Evolutionary conservation across 2,888 invertebrate genomes (phyloP).

Genomic region (Ephialtes manifestator): DNA sequence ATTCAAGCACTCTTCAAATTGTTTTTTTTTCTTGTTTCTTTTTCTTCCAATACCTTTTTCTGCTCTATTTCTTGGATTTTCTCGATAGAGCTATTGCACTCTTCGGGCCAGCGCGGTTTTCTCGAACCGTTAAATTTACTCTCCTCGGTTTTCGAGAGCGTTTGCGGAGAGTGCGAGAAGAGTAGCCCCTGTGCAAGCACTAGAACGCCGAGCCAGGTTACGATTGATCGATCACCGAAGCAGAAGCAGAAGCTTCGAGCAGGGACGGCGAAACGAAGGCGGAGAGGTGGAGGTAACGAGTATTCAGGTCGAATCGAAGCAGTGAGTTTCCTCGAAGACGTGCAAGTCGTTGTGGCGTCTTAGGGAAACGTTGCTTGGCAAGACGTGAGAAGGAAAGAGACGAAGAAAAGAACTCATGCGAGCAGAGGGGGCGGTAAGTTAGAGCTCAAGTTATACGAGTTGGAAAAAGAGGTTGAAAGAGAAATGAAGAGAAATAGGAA

Average conservation of each 20-base stretch:
- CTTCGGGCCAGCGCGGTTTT: neutral
- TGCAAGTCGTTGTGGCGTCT: conserved; percentile 49
- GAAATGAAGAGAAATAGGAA: conserved; percentile 52
- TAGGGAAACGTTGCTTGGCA: conserved; percentile 1
- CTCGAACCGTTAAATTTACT: conserved; percentile 43
- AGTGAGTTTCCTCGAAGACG: conserved; percentile 60
- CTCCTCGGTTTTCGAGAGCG: conserved; percentile 29
- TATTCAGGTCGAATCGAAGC: conserved; percentile 70
- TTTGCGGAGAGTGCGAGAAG: conserved; percentile 47
- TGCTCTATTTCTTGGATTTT: conserved; percentile 28
- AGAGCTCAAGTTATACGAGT: conserved; percentile 27
- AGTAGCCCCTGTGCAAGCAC: conserved; percentile 62
- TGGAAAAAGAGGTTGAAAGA: conserved; percentile 25
- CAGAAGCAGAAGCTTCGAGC: conserved; percentile 49
- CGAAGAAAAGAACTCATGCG: conserved; percentile 23
- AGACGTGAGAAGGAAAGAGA: conserved; percentile 33
- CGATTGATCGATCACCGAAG: conserved; percentile 68
- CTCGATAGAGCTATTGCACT: conserved; percentile 20
- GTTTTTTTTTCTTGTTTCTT: conserved; percentile 18
- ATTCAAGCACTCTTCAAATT: conserved; percentile 17
- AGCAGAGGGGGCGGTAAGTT: conserved; percentile 26
- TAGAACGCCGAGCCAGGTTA: conserved; percentile 56
- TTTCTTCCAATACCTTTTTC: conserved; percentile 5
- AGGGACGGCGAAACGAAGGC: conserved; percentile 41
- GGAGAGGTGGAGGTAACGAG: conserved; percentile 59